phyloP scores from a whole-genome alignment of 2,888 invertebrate genomes.

The Uloborus plumipes region DNA sequence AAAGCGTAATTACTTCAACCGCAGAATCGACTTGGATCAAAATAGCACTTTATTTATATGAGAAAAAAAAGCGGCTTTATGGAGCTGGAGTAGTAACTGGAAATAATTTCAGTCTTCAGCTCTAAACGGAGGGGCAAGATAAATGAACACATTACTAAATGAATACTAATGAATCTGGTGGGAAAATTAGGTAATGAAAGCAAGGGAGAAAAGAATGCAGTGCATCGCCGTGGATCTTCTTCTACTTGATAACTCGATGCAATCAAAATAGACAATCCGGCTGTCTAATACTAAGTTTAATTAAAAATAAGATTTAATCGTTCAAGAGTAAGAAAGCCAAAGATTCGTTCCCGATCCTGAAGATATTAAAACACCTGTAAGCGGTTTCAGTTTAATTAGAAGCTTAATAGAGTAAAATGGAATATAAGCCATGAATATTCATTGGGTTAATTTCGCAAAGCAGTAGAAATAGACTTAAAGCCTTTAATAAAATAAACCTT shows the following conservation, averaged over 20 bases:
- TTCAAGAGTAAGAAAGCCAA: not conserved
- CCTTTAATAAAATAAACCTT: too few relatives aligned
- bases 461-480: too few relatives aligned
- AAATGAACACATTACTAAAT: conserved; percentile 38
- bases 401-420: too few relatives aligned
- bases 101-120: conserved; percentile 20
- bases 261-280: conserved; percentile 10
- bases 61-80: conserved; percentile 12
- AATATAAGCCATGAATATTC: too few relatives aligned
- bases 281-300: not conserved
- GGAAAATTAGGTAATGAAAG: conserved; percentile 48
- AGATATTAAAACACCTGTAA: not conserved
- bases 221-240: conserved; percentile 12
- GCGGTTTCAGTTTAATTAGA: not conserved
- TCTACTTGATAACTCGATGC: not conserved
- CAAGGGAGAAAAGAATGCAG: not conserved
- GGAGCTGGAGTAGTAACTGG: conserved; percentile 4
- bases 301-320: conserved; percentile 23
- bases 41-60: conserved; percentile 38
- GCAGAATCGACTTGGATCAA: conserved; percentile 25
- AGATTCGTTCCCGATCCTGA: not conserved
- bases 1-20: conserved; percentile 37
- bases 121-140: conserved; percentile 32
- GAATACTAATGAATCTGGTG: conserved; percentile 37
- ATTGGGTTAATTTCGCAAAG: too few relatives aligned